phyloP scores from a whole-genome alignment of 64 coral and sea anemone genomes.

The Porites australiensis region DNA sequence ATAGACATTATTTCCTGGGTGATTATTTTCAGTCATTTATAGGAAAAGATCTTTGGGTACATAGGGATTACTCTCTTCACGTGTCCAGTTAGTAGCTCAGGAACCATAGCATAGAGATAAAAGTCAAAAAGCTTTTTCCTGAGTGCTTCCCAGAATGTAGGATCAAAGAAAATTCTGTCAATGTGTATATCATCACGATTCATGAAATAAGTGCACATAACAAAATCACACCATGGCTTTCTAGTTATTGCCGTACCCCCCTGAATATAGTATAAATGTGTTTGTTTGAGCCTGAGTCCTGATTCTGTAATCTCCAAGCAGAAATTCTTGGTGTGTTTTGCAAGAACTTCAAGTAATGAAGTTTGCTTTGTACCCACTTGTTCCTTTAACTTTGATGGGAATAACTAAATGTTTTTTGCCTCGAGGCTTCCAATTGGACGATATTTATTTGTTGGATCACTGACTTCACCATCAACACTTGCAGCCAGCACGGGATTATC shows the following conservation, averaged over 20 bases:
- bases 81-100: slow-evolving; percentile 45
- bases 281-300: slow-evolving; percentile 40
- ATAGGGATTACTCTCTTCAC: slow-evolving; percentile 37
- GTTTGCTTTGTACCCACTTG: slow-evolving; percentile 7
- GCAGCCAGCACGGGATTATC: slow-evolving; percentile 33
- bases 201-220: background rate
- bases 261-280: slow-evolving; percentile 62
- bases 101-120: slow-evolving; percentile 50
- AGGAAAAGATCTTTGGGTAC: slow-evolving; percentile 7
- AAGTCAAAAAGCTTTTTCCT: slow-evolving; percentile 61
- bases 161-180: slow-evolving; percentile 59
- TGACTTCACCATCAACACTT: slow-evolving; percentile 77
- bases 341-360: slow-evolving; percentile 10
- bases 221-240: slow-evolving; percentile 70
- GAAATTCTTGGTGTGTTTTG: slow-evolving; percentile 48
- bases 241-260: slow-evolving; percentile 54
- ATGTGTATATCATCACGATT: slow-evolving; percentile 3
- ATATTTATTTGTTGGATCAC: slow-evolving; percentile 47
- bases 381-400: slow-evolving; percentile 41
- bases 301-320: slow-evolving; percentile 55
- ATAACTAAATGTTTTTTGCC: slow-evolving; percentile 63
- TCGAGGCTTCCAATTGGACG: slow-evolving; percentile 54
- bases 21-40: slow-evolving; percentile 1
- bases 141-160: slow-evolving; percentile 32
- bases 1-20: background rate